A percentile compares a stretch with the other conserved stretches of the same genome.
Evolutionary conservation across 2,888 invertebrate species (phyloP).

Genomic region (Tachina lurida): DNA sequence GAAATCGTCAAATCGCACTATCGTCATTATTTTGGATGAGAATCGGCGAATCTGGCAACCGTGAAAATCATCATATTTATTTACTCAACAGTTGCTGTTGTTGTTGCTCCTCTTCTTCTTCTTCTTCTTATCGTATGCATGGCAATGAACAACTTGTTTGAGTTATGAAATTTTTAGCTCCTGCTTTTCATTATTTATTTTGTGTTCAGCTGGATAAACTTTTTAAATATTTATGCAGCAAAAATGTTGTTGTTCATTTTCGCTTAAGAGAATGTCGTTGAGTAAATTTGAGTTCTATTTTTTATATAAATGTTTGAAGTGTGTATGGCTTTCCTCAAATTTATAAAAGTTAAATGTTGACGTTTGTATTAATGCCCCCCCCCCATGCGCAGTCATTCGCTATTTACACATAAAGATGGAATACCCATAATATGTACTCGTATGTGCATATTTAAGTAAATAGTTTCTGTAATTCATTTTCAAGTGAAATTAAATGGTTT

Average conservation of each 20-base stretch:
- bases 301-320: not conserved
- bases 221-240: constrained; percentile 42
- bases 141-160: constrained; percentile 55
- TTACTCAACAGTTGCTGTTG: not conserved
- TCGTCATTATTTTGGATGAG: not conserved
- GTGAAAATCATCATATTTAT: constrained; percentile 11
- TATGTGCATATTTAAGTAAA: not conserved
- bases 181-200: constrained; percentile 3
- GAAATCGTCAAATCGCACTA: too few relatives aligned
- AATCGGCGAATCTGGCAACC: not conserved
- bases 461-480: not conserved
- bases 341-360: constrained; percentile 26
- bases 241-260: constrained; percentile 1
- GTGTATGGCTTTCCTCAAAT: constrained; percentile 4
- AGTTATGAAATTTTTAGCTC: constrained; percentile 38
- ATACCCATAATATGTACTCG: too few relatives aligned
- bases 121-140: not conserved
- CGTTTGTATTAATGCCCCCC: not conserved
- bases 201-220: constrained; percentile 42
- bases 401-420: not conserved
- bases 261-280: not conserved
- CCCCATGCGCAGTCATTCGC: not conserved
- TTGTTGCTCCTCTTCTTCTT: not conserved
- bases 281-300: not conserved
- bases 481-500: too few relatives aligned